Conservation (phyloP, 2,113 vertebrate genomes). For the Halichoeres trimaculatus region DNA sequence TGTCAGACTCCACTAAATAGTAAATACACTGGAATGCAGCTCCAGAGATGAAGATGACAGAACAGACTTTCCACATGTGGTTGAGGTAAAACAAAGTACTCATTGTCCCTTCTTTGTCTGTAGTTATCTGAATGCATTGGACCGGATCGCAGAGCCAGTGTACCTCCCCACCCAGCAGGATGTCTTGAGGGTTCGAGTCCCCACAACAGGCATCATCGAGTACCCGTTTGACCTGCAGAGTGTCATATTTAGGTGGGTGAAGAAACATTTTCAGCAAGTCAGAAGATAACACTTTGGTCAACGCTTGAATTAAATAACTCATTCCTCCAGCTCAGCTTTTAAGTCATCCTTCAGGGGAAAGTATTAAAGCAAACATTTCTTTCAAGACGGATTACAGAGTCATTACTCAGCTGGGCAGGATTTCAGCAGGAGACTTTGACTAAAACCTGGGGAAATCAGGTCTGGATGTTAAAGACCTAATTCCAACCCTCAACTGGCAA, state of each 20-base stretch:
- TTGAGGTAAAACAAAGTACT: neutral
- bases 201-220: slow-evolving; percentile 84
- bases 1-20: slow-evolving; percentile 98
- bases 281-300: too few species aligned
- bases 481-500: too few species aligned
- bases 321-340: too few species aligned
- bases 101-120: neutral
- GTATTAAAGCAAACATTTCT: too few species aligned
- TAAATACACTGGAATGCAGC: slow-evolving; percentile 79
- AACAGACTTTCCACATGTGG: neutral
- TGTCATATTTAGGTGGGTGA: slow-evolving; percentile 93
- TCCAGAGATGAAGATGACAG: neutral
- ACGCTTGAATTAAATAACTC: too few species aligned
- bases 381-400: too few species aligned
- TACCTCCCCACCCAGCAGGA: slow-evolving; percentile 76
- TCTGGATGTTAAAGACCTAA: too few species aligned
- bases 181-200: slow-evolving; percentile 78
- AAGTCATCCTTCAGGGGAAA: too few species aligned
- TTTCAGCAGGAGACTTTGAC: too few species aligned
- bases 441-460: too few species aligned
- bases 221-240: slow-evolving; percentile 97
- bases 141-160: slow-evolving; percentile 58
- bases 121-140: slow-evolving; percentile 78
- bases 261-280: neutral
- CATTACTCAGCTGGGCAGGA: too few species aligned